A percentile compares a stretch with the other conserved stretches of the same genome.
phyloP scores from a whole-genome alignment of 2,888 invertebrate genomes.

The Tipula unca region DNA sequence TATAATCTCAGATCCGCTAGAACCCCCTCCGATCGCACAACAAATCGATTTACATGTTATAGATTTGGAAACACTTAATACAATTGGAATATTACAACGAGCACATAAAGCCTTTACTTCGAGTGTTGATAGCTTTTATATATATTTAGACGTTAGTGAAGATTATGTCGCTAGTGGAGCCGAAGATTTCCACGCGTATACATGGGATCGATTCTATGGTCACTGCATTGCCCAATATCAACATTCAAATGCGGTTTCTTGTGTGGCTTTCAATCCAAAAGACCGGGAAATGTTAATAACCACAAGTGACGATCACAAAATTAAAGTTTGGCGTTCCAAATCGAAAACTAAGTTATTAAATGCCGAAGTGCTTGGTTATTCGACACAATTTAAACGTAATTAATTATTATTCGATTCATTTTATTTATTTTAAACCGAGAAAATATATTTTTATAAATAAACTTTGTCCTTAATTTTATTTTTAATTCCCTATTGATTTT shows the following conservation, averaged over 20 bases:
- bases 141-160: conserved; percentile 73
- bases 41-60: conserved; percentile 83
- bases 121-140: conserved; percentile 78
- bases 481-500: too few species aligned
- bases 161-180: conserved; percentile 80
- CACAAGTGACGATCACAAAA: conserved; percentile 69
- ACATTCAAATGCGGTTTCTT: conserved; percentile 73
- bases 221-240: conserved; percentile 65
- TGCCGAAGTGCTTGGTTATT: background rate
- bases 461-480: too few species aligned
- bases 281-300: conserved; percentile 75
- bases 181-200: conserved; percentile 71
- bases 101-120: conserved; percentile 77
- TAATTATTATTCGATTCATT: background rate
- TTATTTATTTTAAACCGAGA: background rate
- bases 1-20: conserved; percentile 62
- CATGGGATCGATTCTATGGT: conserved; percentile 81
- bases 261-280: conserved; percentile 73
- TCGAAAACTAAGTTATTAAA: background rate
- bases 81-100: conserved; percentile 67
- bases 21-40: conserved; percentile 76
- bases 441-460: background rate
- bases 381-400: background rate
- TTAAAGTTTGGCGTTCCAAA: conserved; percentile 45
- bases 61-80: conserved; percentile 64